These are phyloP conservation scores for Ovis canadensis DNA, from an alignment of 2,113 vertebrate genomes.

Conservation along the genomic window DNA sequence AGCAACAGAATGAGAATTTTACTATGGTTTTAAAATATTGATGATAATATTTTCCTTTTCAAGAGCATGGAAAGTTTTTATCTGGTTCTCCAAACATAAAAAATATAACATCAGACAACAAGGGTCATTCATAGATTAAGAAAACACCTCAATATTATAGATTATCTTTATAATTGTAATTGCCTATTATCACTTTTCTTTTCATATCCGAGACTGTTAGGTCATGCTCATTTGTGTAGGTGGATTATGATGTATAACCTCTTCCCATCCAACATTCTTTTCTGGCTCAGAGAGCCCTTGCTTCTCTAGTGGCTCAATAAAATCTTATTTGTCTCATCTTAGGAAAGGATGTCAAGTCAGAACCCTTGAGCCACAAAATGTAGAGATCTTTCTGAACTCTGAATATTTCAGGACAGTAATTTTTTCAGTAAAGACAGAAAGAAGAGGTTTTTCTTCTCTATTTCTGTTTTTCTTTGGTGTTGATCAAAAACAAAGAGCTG, in stretches of 20 bases:
- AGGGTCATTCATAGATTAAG: background rate
- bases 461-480: background rate
- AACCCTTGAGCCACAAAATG: background rate
- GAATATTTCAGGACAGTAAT: background rate
- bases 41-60: background rate
- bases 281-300: background rate
- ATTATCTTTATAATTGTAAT: background rate
- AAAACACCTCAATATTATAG: background rate
- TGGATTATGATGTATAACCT: background rate
- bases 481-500: background rate
- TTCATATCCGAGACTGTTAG: background rate
- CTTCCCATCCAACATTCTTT: background rate
- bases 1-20: background rate
- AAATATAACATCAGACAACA: background rate
- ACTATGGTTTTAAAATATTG: background rate
- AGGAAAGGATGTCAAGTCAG: constrained; percentile 24
- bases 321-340: background rate
- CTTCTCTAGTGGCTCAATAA: constrained; percentile 6
- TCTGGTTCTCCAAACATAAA: background rate
- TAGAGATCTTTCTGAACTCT: background rate
- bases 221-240: background rate
- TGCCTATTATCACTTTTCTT: background rate
- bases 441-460: background rate
- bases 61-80: background rate
- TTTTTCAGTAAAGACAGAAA: background rate